Evolutionary conservation across 2,113 vertebrate genomes (phyloP).

Genomic region (Protobothrops mucrosquamatus): DNA sequence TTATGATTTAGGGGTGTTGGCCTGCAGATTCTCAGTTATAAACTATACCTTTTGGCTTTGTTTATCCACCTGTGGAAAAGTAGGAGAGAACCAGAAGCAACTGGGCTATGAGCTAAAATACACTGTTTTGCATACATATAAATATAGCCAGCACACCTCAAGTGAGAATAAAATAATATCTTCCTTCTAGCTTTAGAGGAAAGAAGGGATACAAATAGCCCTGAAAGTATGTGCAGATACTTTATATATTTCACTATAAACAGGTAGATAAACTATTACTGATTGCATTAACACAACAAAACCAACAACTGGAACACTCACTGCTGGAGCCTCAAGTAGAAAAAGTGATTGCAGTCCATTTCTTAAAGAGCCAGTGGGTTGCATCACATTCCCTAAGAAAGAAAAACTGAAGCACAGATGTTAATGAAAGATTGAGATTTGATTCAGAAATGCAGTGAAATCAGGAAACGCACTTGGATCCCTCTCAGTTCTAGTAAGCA

Average conservation of each 20-base stretch:
- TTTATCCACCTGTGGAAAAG: not conserved
- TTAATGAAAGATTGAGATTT: slow-evolving; percentile 40
- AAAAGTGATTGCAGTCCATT: not conserved
- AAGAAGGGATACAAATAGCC: not conserved
- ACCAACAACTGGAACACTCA: not conserved
- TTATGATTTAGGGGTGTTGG: not conserved
- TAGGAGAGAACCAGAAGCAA: not conserved
- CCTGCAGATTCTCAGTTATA: not conserved
- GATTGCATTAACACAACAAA: not conserved
- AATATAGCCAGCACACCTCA: not conserved
- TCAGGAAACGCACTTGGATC: slow-evolving; percentile 42
- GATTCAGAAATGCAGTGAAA: not conserved
- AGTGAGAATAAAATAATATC: not conserved
- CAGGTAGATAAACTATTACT: not conserved
- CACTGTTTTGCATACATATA: not conserved
- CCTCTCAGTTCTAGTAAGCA: not conserved
- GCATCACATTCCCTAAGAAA: not conserved
- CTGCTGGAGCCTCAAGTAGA: not conserved
- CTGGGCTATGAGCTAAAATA: not conserved
- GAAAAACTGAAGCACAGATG: slow-evolving; percentile 32
- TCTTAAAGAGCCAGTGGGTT: not conserved
- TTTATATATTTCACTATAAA: not conserved
- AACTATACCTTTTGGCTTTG: not conserved
- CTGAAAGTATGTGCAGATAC: not conserved
- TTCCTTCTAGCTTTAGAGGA: not conserved